Base-by-base conservation (phyloP, 2,888 invertebrate species). In the Microplitis deprimator region DNA sequence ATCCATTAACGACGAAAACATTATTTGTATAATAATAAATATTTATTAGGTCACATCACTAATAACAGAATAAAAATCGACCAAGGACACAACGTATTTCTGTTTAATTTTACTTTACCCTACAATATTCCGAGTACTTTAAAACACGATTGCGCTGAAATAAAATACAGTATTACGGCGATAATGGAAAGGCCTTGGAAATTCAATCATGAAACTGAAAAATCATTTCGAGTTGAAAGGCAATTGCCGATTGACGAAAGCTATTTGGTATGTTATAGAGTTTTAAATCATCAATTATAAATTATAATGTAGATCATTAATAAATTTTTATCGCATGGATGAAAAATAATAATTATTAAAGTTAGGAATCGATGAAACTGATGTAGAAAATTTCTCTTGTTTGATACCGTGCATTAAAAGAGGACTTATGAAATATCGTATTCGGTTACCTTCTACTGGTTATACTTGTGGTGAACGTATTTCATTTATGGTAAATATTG, bases 131-230 rank as follows among this genome's bases (percentile, higher is more conserved):
- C 96, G 87, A 94, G 95, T 0, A 95, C 95, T 0, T 96, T 95
- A 87, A 94, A 92, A 82, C 87, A 90, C 83, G 89, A 92, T 82
- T 90, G 90, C 86, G 96, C 96, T 0, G 92, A 93, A 85, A 92
- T 97, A n/a, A 92, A 95, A 10, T 97, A 97, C 85, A 93, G 93
- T 6, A 92, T 95, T 29, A 95, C 94, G 88, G 94, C 94, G 0
- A 93, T 93, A 0, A 91, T 97, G 8, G 95, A 96, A 84, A 91
- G 95, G 41, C 94, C 96, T 1, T 95, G 95, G 93, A 94, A 94
- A 85, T 94, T 94, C 86, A 95, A 97, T 90, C 94, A 95, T 84
- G 94, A 95, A 82, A 93, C 93, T 71, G 95, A 95, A 90, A 92
- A 93, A 89, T 93, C 94, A 10, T 96, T 96, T 85, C 95, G 94